Evolutionary conservation across 1,140 invertebrate genomes (phyloP), one percentile per base, ranked within the genome.

Genomic region (Arctopsyche grandis): DNA sequence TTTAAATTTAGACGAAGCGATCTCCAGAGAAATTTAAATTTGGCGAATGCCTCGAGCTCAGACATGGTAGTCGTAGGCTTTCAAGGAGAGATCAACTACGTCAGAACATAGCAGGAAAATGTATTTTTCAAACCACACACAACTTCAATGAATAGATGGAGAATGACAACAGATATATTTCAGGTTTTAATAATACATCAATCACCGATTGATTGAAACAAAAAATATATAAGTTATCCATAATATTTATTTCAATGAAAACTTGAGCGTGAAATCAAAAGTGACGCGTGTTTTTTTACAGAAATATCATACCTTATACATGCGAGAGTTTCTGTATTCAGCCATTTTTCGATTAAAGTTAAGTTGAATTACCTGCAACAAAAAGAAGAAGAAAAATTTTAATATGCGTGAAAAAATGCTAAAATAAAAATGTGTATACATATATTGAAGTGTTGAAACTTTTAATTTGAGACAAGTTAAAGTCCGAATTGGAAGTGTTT

Each of bases 21-120:
- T 73, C 79, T 80, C 79, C 38, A 29, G 46, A 69, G 71, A 74
- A 81, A 81, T 81, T 81, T 81, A 76, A 81, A 81, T 81, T 81
- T 81, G 73, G 75, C 69, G 38, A 44, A 70, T 21, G 69, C 69
- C 38, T 19, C 38, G 24, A 14, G 24, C 24, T 24, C 10, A 38
- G 69, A 10, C 29, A 38, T 7, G 7, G 69, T n/a, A 26, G 24
- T 4, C 0, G 66, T 14, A 43, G 9, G 66, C 66, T 43, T 0
- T 69, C 24, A n/a, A 12, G 22, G 22, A 29, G 29, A 43, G 29
- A 1, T 38, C 29, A 38, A 7, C 29, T 4, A 38, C 29, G 29
- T 38, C 29, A 38, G 14, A 21, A n/a, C 52, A 16, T 1, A 21
- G 52, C 1, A 16, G 52, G 10, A 56, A 16, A 5, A 56, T 16